Evolutionary conservation across 2,113 vertebrate species (phyloP), one percentile per base, ranked within the genome.

Genomic region (Thunnus thynnus): DNA sequence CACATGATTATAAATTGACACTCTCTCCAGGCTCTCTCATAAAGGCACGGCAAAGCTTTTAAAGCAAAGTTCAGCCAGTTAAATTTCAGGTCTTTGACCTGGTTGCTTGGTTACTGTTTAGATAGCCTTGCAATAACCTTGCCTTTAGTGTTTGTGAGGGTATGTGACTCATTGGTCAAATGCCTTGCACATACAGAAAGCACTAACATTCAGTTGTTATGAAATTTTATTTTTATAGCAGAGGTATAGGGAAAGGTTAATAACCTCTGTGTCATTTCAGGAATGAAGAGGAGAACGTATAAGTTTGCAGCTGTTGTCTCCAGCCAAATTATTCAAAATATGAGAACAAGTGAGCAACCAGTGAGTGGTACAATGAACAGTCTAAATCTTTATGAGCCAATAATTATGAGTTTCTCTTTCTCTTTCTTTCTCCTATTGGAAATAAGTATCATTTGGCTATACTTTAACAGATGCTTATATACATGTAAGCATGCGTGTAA

Each of bases 161-260:
- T 57, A 1, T 13, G 27, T 90, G 92, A 93, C 91, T 87, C 81
- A 76, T 8, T 71, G 87, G 92, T 94, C 92, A 94, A 88, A 74
- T 1, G 64, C 81, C 88, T 79, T 47, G 27, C 46, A 62, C 67
- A 57, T 50, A 58, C n/a, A 41, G 68, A 32, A 65, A 20, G 66
- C 12, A 17, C 17, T 36, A 50, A 64, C 20, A 25, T 50, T 5
- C 41, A 4, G 22, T 47, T 50, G 22, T 63, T 61, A 75, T 83
- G 55, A 20, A 14, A 17, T 69, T 78, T 76, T 52, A 83, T 83
- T 66, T 78, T 88, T 78, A 84, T 72, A 17, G 41, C 30, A 77
- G 30, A 66, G 52, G 48, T 70, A 70, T 48, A 41, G 36, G 57
- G 27, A 63, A 36, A 76, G 85, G 80, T 88, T n/a, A 87, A 89